Percentiles rank a stretch among this genome's conserved stretches.
These are phyloP conservation scores for Hemitrygon akajei DNA, from an alignment of 2,797 vertebrate species.

Conservation along the genomic window DNA sequence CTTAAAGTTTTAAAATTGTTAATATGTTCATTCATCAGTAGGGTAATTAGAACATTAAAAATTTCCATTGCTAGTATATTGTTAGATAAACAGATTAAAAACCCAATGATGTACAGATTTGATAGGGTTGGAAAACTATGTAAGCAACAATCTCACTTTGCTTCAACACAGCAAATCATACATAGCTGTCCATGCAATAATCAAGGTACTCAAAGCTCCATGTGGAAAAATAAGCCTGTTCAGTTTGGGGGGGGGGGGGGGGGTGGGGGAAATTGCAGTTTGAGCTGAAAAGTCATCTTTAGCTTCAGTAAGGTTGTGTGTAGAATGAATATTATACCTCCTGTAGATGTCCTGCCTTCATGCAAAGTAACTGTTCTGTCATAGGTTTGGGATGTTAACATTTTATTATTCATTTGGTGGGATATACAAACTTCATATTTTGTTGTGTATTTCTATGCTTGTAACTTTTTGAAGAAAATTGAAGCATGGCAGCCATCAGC, in stretches of 20 bases:
- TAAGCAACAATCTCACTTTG: neutral
- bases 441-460: constrained; percentile 36
- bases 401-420: constrained; percentile 35
- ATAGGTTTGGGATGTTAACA: constrained; percentile 28
- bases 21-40: neutral
- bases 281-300: constrained; percentile 29
- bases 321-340: constrained; percentile 37
- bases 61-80: neutral
- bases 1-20: neutral
- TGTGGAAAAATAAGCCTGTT: constrained; percentile 31
- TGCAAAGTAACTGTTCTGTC: constrained; percentile 29
- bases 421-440: constrained; percentile 29
- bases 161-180: neutral
- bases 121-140: neutral
- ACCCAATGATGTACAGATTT: neutral
- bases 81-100: neutral
- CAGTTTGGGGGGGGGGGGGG: neutral
- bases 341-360: constrained; percentile 31
- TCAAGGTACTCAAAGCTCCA: constrained; percentile 17
- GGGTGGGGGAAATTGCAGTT: constrained; percentile 7
- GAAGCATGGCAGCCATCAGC: constrained; percentile 42
- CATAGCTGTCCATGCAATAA: neutral
- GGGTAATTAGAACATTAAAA: neutral
- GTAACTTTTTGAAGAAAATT: constrained; percentile 35
- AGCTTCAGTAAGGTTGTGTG: constrained; percentile 28